Evolutionary conservation across 2,888 invertebrate species (phyloP).

Genomic region (Myopa tessellatipennis): DNA sequence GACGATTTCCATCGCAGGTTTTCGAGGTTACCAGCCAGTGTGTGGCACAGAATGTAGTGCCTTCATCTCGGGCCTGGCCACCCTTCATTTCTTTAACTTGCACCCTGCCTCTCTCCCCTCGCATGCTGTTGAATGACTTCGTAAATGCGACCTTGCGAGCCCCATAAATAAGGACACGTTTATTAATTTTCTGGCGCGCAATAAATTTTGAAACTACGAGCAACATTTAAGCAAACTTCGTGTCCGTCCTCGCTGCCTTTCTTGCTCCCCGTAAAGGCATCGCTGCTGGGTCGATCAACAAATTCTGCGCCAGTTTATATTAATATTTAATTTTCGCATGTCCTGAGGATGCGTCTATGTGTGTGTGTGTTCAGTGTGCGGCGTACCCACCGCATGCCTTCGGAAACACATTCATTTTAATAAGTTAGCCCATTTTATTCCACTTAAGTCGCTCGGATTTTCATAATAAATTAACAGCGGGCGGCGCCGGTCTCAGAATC

Average conservation of each 20-base stretch:
- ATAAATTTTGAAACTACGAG: not conserved
- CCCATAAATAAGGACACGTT: not conserved
- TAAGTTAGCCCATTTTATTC: constrained; percentile 66
- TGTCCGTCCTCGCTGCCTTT: not conserved
- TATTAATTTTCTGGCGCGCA: not conserved
- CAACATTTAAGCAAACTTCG: not conserved
- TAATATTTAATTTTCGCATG: not conserved
- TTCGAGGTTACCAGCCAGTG: too few relatives aligned
- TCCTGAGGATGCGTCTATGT: not conserved
- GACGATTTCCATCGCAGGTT: too few relatives aligned
- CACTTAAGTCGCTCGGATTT: constrained; percentile 67
- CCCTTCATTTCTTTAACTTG: too few relatives aligned
- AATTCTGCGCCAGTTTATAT: constrained; percentile 6
- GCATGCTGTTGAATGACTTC: not conserved
- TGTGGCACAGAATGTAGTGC: too few relatives aligned
- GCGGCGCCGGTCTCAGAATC: constrained; percentile 1
- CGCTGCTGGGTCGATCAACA: not conserved
- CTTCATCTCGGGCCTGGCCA: too few relatives aligned
- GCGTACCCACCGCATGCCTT: constrained; percentile 45
- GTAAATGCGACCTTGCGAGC: not conserved
- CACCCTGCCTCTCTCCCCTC: not conserved
- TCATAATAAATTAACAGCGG: constrained; percentile 65
- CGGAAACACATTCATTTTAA: constrained; percentile 64
- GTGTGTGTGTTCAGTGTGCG: not conserved
- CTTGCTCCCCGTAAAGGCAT: not conserved